These are phyloP conservation scores for Anoplopoma fimbria DNA, from an alignment of 2,113 vertebrate species.

Conservation along the genomic window DNA sequence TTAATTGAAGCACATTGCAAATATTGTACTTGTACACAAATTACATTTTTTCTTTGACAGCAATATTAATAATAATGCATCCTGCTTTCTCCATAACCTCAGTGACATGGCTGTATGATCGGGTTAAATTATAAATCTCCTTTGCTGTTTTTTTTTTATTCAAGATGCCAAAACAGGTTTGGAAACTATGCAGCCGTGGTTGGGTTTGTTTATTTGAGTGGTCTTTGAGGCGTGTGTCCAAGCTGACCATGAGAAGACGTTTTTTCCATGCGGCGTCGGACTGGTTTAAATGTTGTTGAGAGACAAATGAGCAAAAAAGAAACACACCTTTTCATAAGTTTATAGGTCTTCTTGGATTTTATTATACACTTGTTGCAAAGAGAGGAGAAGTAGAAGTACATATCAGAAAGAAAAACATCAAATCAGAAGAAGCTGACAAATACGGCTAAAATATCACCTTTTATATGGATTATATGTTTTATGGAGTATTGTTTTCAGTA, in stretches of 20 bases:
- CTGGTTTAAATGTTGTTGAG: not conserved
- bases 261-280: not conserved
- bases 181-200: not conserved
- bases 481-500: not conserved
- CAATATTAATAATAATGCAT: too few species aligned
- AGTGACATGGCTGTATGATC: too few species aligned
- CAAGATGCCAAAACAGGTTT: not conserved
- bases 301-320: not conserved
- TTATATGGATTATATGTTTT: too few species aligned
- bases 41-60: too few species aligned
- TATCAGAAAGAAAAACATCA: not conserved
- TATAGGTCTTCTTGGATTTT: not conserved
- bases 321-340: not conserved
- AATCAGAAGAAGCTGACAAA: too few species aligned
- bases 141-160: too few species aligned
- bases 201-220: not conserved
- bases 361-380: not conserved
- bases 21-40: too few species aligned
- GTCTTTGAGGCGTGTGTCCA: not conserved
- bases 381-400: not conserved
- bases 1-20: too few species aligned
- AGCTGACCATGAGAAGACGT: not conserved
- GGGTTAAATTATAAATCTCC: too few species aligned
- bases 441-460: too few species aligned
- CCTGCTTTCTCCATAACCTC: too few species aligned